phyloP scores from a whole-genome alignment of 2,797 vertebrate species.

The Meda fulgida region DNA sequence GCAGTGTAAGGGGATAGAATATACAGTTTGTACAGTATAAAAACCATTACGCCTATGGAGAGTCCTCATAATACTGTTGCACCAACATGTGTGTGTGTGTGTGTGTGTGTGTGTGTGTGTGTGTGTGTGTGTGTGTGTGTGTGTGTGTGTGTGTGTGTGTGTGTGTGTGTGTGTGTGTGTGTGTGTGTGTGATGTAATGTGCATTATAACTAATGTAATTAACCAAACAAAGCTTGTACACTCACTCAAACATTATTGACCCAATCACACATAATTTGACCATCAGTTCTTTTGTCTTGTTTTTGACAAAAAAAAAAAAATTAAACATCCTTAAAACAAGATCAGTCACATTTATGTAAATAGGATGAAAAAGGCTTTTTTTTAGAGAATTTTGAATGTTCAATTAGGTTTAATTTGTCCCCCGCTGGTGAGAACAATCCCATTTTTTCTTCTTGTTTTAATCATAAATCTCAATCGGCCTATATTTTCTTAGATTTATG shows the following conservation, averaged over 20 bases:
- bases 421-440: background rate
- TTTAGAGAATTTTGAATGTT: background rate
- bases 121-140: background rate
- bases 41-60: no score
- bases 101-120: background rate
- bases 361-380: background rate
- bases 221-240: constrained; percentile 13
- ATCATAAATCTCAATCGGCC: background rate
- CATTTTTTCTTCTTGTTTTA: background rate
- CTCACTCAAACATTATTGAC: background rate
- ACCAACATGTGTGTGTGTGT: no score
- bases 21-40: no score
- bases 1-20: no score
- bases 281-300: background rate
- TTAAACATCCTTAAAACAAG: background rate
- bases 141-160: background rate
- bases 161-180: background rate
- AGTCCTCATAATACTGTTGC: no score
- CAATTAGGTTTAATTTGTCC: background rate
- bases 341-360: background rate
- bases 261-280: background rate
- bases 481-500: background rate
- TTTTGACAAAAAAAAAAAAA: background rate
- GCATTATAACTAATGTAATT: constrained; percentile 3
- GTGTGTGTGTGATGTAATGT: background rate